phyloP scores from a whole-genome alignment of 2,797 vertebrate species.

The Tangara arthus region DNA sequence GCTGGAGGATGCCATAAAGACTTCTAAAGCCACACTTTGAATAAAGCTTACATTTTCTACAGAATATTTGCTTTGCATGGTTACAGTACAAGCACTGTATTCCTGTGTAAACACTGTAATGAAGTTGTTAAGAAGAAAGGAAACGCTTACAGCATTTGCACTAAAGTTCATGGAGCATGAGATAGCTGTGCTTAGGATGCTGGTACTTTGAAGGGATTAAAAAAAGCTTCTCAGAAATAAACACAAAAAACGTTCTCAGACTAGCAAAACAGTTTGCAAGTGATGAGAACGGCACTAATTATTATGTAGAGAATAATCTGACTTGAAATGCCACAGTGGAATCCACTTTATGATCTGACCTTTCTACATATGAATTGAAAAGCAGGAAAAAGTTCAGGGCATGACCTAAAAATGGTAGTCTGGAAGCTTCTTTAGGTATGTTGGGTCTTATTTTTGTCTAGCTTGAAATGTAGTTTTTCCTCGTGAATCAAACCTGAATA shows the following conservation, averaged over 20 bases:
- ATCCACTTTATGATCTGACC: not conserved
- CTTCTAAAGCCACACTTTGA: not conserved
- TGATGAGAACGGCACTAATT: not conserved
- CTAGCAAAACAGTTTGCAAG: not conserved
- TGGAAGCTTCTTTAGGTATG: not conserved
- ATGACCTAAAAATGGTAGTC: not conserved
- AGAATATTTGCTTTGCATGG: conserved; percentile 1
- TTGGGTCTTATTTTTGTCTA: not conserved
- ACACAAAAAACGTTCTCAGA: not conserved
- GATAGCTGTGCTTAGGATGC: not conserved
- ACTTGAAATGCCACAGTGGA: not conserved
- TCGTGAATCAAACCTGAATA: not conserved
- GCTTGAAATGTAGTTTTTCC: not conserved
- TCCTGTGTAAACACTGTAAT: conserved; percentile 13
- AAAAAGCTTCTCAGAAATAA: conserved; percentile 9
- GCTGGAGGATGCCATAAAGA: not conserved
- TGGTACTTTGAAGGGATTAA: not conserved
- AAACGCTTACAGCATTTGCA: not conserved
- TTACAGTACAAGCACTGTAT: not conserved
- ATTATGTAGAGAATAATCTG: not conserved
- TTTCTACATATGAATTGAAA: not conserved
- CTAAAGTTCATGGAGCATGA: conserved; percentile 24
- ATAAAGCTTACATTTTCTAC: conserved; percentile 19
- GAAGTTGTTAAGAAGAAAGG: conserved; percentile 24
- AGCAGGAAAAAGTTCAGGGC: not conserved